Conservation (phyloP, 2,113 vertebrate species). For the Chaenogobius annularis region DNA sequence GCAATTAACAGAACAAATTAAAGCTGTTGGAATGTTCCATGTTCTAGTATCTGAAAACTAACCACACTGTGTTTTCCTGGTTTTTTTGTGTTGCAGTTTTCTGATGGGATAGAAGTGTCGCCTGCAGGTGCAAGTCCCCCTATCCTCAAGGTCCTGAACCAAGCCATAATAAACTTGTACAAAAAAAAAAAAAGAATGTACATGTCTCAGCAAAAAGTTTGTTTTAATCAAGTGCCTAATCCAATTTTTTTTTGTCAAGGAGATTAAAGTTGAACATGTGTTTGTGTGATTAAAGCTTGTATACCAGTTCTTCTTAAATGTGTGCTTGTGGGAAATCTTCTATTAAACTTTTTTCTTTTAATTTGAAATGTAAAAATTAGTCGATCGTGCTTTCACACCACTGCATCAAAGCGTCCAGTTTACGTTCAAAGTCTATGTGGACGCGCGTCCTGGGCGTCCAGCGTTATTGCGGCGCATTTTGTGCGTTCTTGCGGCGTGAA, state of each 20-base stretch:
- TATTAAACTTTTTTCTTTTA: too few relatives aligned
- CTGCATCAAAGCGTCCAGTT: too few relatives aligned
- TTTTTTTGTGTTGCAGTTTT: constrained; percentile 80
- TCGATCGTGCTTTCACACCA: too few relatives aligned
- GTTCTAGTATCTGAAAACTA: too few relatives aligned
- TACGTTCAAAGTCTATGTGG: too few relatives aligned
- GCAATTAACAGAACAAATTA: too few relatives aligned
- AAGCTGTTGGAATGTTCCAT: too few relatives aligned
- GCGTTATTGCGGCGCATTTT: too few relatives aligned
- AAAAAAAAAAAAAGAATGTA: neutral
- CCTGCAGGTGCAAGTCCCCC: neutral
- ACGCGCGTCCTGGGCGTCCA: too few relatives aligned
- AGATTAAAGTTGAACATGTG: neutral
- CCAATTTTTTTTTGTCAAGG: neutral
- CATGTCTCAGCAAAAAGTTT: neutral
- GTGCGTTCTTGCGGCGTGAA: too few relatives aligned
- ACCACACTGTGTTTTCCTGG: too few relatives aligned
- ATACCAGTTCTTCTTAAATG: neutral
- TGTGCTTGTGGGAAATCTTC: neutral
- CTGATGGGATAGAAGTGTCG: constrained; percentile 83
- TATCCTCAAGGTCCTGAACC: constrained; percentile 13
- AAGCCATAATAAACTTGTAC: neutral
- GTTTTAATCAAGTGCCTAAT: neutral
- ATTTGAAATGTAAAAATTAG: neutral
- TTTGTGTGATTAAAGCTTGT: neutral